Conservation (phyloP, 2,797 vertebrate genomes). For the Allobates femoralis region DNA sequence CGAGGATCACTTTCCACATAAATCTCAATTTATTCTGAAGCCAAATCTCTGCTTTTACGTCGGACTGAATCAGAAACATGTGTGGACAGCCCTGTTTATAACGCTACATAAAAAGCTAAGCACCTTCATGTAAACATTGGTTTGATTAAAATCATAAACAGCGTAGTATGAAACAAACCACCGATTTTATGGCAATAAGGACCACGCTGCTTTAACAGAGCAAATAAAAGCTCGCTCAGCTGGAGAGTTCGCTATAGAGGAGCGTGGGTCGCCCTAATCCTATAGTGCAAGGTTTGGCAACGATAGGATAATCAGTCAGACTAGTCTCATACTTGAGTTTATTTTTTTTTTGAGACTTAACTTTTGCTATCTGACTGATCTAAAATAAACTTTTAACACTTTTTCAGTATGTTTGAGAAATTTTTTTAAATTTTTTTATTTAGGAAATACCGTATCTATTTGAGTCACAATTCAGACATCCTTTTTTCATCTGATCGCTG, state of each 20-base stretch:
- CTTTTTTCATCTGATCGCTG: too few relatives aligned
- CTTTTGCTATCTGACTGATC: not conserved
- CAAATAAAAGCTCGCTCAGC: slow-evolving; percentile 44
- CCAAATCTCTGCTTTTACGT: slow-evolving; percentile 23
- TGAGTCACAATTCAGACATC: too few relatives aligned
- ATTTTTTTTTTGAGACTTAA: too few relatives aligned
- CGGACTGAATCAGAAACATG: slow-evolving; percentile 42
- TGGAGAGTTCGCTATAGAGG: slow-evolving; percentile 1
- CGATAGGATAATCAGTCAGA: not conserved
- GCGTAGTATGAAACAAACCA: slow-evolving; percentile 53
- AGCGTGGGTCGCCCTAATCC: not conserved
- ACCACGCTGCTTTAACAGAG: slow-evolving; percentile 46
- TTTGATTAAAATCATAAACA: slow-evolving; percentile 61
- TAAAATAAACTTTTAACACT: too few relatives aligned
- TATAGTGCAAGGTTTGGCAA: not conserved
- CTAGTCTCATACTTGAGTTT: not conserved
- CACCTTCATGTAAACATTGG: slow-evolving; percentile 53
- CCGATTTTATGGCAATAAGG: slow-evolving; percentile 50
- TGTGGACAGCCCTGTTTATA: slow-evolving; percentile 50
- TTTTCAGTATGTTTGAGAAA: too few relatives aligned
- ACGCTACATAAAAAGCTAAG: slow-evolving; percentile 46
- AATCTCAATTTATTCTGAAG: slow-evolving; percentile 44
- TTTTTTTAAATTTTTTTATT: too few relatives aligned
- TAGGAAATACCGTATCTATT: too few relatives aligned
- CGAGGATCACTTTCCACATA: slow-evolving; percentile 53